These are phyloP conservation scores for Myrmecobius fasciatus DNA, from an alignment of 2,113 vertebrate species.

Conservation along the genomic window DNA sequence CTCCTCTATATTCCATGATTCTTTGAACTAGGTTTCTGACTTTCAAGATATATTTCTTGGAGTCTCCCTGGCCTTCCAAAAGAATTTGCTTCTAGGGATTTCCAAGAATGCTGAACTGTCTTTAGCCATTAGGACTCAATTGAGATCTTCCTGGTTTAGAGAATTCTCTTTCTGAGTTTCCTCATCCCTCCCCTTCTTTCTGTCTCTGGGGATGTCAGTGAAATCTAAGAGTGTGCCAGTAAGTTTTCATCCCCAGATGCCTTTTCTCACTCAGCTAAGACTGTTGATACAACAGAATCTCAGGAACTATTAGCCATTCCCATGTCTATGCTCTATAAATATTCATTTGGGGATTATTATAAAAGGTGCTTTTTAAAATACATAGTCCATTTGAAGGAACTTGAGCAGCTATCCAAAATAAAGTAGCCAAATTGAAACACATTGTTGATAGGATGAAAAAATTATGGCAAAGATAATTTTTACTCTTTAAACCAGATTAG, in stretches of 20 bases:
- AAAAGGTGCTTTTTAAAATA: conserved; percentile 34
- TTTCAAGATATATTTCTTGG: not conserved
- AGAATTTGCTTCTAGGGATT: not conserved
- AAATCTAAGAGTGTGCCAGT: not conserved
- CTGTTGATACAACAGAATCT: conserved; percentile 16
- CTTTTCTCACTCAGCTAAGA: not conserved
- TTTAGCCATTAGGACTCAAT: accelerated
- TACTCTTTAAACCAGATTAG: not conserved
- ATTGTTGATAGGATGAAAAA: not conserved
- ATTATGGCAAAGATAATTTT: accelerated
- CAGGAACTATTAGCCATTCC: not conserved
- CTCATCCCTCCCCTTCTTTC: not conserved
- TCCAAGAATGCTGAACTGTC: too few relatives aligned
- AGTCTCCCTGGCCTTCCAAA: not conserved
- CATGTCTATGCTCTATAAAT: conserved; percentile 43
- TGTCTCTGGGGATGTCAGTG: not conserved
- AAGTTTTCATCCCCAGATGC: not conserved
- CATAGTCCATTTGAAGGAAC: not conserved
- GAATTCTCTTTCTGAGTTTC: not conserved
- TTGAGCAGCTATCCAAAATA: not conserved
- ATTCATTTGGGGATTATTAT: conserved; percentile 36
- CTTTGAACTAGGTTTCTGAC: not conserved
- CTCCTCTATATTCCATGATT: not conserved
- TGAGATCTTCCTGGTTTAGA: not conserved
- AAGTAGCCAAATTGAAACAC: not conserved